Percentiles rank a stretch among this genome's conserved stretches.
Conservation (phyloP, 2,888 invertebrate species). For the Drosophila suboccidentalis region DNA sequence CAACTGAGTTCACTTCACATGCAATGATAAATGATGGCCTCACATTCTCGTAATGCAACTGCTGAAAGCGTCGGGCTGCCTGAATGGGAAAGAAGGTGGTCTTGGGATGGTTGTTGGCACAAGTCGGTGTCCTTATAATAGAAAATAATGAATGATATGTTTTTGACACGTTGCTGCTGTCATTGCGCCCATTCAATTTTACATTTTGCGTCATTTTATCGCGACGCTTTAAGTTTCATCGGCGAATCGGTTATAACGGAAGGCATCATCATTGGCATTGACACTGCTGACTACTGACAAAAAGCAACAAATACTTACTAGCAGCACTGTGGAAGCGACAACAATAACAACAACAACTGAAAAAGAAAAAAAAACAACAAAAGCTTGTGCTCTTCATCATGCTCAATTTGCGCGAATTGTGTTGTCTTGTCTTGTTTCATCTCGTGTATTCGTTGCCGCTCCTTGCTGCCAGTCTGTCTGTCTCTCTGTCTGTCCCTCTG, state of each 20-base stretch:
- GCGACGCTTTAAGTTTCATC: constrained; percentile 65
- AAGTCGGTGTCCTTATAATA: constrained; percentile 67
- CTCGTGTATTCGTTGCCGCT: constrained; percentile 33
- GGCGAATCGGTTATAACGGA: constrained; percentile 56
- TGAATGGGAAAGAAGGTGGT: constrained; percentile 7
- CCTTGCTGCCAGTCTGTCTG: constrained; percentile 33
- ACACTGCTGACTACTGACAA: constrained; percentile 60
- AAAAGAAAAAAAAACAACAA: constrained; percentile 24
- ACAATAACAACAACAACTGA: constrained; percentile 16
- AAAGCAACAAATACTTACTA: constrained; percentile 30
- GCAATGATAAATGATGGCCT: constrained; percentile 79
- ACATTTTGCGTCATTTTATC: constrained; percentile 52
- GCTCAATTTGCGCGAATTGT: constrained; percentile 80
- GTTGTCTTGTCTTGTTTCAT: constrained; percentile 72
- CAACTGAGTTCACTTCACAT: constrained; percentile 76
- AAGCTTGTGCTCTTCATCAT: constrained; percentile 72
- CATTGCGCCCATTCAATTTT: constrained; percentile 70
- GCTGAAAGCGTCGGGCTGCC: constrained; percentile 61
- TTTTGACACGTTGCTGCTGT: constrained; percentile 77
- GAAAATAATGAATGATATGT: constrained; percentile 82
- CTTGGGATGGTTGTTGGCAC: constrained; percentile 15
- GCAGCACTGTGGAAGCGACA: constrained; percentile 12
- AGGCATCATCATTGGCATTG: constrained; percentile 74
- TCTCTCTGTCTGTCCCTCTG: constrained; percentile 23
- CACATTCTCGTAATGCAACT: constrained; percentile 71